Base-by-base conservation (phyloP, 2,888 invertebrate species). In the Amaurobius ferox region DNA sequence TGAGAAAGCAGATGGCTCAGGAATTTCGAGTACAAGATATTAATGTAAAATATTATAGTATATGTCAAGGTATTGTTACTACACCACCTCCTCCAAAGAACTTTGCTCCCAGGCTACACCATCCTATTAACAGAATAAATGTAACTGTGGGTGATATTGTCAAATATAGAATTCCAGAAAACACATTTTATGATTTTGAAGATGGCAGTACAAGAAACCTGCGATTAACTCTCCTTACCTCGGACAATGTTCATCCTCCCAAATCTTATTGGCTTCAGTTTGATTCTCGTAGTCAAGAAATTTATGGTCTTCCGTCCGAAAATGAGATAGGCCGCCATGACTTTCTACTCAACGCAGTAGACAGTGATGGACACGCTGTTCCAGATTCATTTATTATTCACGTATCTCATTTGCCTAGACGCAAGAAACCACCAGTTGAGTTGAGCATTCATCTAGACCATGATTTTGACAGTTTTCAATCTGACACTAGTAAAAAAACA, bases 251-350 rank as follows among this genome's bases (percentile, higher is more conserved):
- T 26, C 93, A 93, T 55, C 94, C 94, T 13, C 94, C 94, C 7
- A 92, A 93, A 71, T 93, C 93, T 83, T 95, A 95, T 3, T 98
- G 97, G 97, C 93, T 97, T 88, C 95, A 96, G 90, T 96, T 97
- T 90, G 95, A 97, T 92, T 93, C 94, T 0, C 92, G 93, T 39
- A 94, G 94, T 9, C 94, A 95, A 89, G 95, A 95, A 91, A 93
- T 98, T 89, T 96, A 96, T 91, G 97, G 96, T 91, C 92, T 98
- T 88, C 96, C 97, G 19, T 92, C 96, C 79, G 96, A 96, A 90
- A 94, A 95, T 88, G 74, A 92, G 85, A 89, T 90, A 16, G 92
- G 92, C 2, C 87, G 87, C 1, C 90, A 91, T 88, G 89, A 89
- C 90, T 97, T 95, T 92, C 93, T 94, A 77, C 92, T 98, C 16